Conservation (phyloP, 2,113 vertebrate genomes). For the Sakesphorus luctuosus region DNA sequence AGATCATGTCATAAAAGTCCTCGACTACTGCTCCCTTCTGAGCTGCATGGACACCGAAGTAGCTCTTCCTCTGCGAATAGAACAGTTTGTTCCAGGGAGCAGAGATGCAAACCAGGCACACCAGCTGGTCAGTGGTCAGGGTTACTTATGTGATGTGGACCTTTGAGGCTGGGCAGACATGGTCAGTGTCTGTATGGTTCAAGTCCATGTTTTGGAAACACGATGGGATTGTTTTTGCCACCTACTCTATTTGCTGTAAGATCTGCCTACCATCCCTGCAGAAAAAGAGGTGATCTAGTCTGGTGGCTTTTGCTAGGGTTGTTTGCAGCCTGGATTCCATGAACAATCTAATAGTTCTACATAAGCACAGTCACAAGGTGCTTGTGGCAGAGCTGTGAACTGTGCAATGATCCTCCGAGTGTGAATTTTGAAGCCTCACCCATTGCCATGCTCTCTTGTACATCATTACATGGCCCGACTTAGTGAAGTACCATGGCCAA, state of each 20-base stretch:
- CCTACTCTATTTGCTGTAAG: neutral
- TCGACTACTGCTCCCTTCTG: accelerated
- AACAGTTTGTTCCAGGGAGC: neutral
- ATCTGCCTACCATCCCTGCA: neutral
- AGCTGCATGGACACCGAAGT: neutral
- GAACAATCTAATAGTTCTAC: neutral
- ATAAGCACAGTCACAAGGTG: neutral
- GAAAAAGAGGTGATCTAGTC: neutral
- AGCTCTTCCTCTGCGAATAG: neutral
- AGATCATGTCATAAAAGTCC: neutral
- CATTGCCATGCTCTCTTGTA: neutral
- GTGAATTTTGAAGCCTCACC: neutral
- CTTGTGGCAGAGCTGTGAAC: neutral
- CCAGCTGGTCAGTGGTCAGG: neutral
- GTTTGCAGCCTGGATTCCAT: neutral
- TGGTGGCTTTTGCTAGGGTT: neutral
- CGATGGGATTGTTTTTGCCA: neutral
- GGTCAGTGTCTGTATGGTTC: neutral
- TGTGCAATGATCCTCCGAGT: neutral
- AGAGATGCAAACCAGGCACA: neutral
- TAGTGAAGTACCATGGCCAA: accelerated
- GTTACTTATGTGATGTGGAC: neutral
- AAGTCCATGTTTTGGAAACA: neutral
- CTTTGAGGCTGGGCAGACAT: neutral
- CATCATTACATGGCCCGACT: accelerated